phyloP scores from a whole-genome alignment of 2,113 vertebrate species.

The Misgurnus anguillicaudatus region DNA sequence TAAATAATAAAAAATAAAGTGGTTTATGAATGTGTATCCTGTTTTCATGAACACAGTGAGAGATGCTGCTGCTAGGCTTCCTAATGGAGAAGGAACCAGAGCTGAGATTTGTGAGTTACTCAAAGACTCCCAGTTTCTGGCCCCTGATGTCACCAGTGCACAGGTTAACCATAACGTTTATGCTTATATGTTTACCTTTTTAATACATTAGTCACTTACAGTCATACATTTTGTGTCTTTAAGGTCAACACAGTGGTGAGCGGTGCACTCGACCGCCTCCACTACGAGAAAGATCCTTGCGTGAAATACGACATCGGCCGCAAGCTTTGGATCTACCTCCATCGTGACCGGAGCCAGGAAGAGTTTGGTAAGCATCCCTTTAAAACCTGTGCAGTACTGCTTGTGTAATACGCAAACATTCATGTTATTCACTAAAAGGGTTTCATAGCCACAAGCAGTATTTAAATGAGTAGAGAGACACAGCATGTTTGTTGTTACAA shows the following conservation, averaged over 20 bases:
- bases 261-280: conserved; percentile 90
- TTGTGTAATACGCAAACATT: neutral
- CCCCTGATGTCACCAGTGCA: conserved; percentile 95
- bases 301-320: conserved; percentile 96
- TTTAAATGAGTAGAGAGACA: neutral
- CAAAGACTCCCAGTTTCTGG: conserved; percentile 97
- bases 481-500: neutral
- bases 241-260: conserved; percentile 98
- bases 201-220: neutral
- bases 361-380: conserved; percentile 87
- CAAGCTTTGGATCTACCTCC: conserved; percentile 97
- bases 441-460: neutral
- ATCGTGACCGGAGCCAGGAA: conserved; percentile 90
- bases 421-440: neutral
- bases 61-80: conserved; percentile 93
- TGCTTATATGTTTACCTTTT: neutral
- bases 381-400: neutral
- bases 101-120: conserved; percentile 97
- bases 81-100: conserved; percentile 95
- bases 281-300: conserved; percentile 98
- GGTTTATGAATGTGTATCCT: neutral
- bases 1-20: neutral
- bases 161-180: conserved; percentile 73
- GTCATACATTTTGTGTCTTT: neutral
- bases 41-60: conserved; percentile 77